phyloP scores from a whole-genome alignment of 2,113 vertebrate species.

The Periophthalmodon schlosseri region DNA sequence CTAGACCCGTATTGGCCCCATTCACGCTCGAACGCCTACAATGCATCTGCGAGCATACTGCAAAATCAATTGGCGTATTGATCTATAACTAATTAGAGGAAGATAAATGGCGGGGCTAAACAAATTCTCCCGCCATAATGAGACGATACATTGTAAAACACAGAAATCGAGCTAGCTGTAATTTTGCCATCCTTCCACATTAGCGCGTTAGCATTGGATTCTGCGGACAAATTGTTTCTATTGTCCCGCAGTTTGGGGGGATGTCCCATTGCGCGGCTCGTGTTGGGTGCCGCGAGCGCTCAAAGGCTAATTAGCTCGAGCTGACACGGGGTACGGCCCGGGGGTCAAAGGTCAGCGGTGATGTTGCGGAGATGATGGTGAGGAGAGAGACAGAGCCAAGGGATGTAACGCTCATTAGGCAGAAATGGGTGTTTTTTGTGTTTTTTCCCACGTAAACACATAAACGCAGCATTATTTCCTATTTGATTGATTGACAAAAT shows the following conservation, averaged over 20 bases:
- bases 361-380: constrained; percentile 73
- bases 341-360: constrained; percentile 78
- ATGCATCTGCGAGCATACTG: constrained; percentile 65
- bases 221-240: constrained; percentile 1
- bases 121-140: constrained; percentile 77
- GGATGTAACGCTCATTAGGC: constrained; percentile 77
- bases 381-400: constrained; percentile 45
- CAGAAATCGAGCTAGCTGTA: constrained; percentile 69
- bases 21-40: constrained; percentile 69
- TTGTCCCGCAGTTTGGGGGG: constrained; percentile 6
- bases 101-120: constrained; percentile 79
- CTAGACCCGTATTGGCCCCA: constrained; percentile 59
- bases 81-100: constrained; percentile 80
- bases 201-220: constrained; percentile 11
- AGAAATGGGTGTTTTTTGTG: constrained; percentile 58
- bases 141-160: constrained; percentile 68
- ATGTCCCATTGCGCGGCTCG: constrained; percentile 51
- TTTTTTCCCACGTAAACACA: constrained; percentile 38
- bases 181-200: constrained; percentile 46
- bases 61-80: constrained; percentile 82
- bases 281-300: constrained; percentile 68
- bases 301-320: constrained; percentile 81
- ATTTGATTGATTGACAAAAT: constrained; percentile 32
- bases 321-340: constrained; percentile 71
- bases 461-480: constrained; percentile 26